Evolutionary conservation across 1,140 invertebrate genomes (phyloP), one percentile per base, ranked within the genome.

Genomic region (Episyrphus balteatus): DNA sequence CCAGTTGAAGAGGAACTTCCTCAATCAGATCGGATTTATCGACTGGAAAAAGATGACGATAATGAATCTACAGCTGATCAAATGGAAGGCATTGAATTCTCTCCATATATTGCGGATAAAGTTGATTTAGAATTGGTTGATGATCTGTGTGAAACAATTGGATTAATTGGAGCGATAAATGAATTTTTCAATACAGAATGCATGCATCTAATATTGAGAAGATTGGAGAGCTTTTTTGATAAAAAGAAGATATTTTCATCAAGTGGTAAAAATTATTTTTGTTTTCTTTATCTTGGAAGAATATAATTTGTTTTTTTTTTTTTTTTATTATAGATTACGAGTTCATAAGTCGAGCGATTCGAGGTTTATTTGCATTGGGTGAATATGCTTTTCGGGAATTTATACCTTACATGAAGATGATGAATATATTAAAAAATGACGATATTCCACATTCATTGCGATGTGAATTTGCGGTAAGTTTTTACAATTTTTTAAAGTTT

Each of bases 371-470:
- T 36, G 54, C 60, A 3, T n/a, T 68, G 11, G 66, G 65, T 1
- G 66, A 68, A 46, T 66, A 56, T 45, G 62, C 65, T 7, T 66
- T 68, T 21, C 59, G 66, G 1, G 66, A 68, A 47, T 60, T 68
- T 33, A 64, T 64, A 38, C 61, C 62, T 1, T 68, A 57, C 39
- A 57, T 62, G n/a, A 3, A 3, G 21, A 26, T 26, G 21, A 46
- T 50, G 11, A 61, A 65, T 34, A 61, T 63, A 42, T 43, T 68
- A 9, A 52, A 56, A 17, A 47, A 46, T 0, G 49, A 53, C 14
- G 46, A 52, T 37, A 49, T 65, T 7, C 60, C 61, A 1, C 61
- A 61, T 5, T 54, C 50, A 15, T 46, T 65, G 6, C 59, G 57
- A 54, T 50, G 52, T 19, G 56, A 66, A 39, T 46, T 68, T 44